Conservation (phyloP, 2,888 invertebrate genomes). For the Yponomeuta plumbellus region DNA sequence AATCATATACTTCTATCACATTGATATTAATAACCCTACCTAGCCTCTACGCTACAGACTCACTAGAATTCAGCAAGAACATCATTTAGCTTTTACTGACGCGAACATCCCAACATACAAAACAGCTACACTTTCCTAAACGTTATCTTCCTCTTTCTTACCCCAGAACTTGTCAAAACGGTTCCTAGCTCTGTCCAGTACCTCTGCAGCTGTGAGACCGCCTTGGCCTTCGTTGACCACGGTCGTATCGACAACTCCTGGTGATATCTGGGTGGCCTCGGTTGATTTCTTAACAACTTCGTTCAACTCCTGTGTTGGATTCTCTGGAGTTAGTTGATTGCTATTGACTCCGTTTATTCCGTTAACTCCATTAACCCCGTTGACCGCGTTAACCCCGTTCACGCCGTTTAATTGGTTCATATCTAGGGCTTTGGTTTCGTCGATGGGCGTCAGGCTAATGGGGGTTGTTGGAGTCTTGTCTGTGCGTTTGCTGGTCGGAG, state of each 20-base stretch:
- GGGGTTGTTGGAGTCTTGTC: conserved; percentile 73
- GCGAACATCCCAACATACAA: background rate
- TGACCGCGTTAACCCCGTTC: conserved; percentile 57
- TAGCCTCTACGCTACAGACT: background rate
- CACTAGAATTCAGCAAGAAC: background rate
- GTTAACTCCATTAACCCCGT: conserved; percentile 35
- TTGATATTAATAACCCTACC: background rate
- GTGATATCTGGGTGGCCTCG: conserved; percentile 70
- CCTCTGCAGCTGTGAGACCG: conserved; percentile 82
- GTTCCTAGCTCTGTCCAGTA: conserved; percentile 87
- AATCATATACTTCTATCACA: background rate
- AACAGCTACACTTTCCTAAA: conserved; percentile 36
- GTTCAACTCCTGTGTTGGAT: conserved; percentile 55
- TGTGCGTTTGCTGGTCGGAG: conserved; percentile 67
- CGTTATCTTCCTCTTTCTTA: conserved; percentile 79
- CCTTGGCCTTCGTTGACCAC: conserved; percentile 66
- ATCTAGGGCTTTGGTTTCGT: conserved; percentile 67
- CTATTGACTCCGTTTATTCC: conserved; percentile 46
- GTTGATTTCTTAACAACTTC: conserved; percentile 66
- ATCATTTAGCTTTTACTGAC: background rate
- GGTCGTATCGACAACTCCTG: conserved; percentile 75
- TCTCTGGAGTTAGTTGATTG: conserved; percentile 61
- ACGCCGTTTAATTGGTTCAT: conserved; percentile 31
- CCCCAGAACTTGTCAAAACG: conserved; percentile 92
- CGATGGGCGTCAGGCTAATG: conserved; percentile 67